Evolutionary conservation across 1,140 invertebrate species (phyloP), one percentile per base, ranked within the genome.

Genomic region (Eriocheir sinensis): DNA sequence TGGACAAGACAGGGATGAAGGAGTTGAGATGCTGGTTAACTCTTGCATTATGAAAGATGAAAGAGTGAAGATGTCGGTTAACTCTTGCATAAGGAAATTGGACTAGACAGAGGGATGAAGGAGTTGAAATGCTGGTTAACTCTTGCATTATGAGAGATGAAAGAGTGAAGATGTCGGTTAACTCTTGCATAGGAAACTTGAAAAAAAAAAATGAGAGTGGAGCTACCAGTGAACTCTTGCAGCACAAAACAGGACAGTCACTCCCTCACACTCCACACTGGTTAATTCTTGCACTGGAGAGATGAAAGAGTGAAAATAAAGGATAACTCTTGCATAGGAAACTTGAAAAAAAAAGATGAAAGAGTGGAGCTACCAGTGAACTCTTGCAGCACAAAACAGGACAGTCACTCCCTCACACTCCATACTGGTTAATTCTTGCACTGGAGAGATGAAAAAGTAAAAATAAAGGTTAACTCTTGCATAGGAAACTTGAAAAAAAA

Each of bases 31-130:
- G n/a, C n/a, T n/a, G n/a, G n/a, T n/a, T n/a, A n/a, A n/a, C n/a
- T n/a, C n/a, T n/a, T n/a, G n/a, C n/a, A n/a, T n/a, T n/a, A n/a
- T n/a, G n/a, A n/a, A n/a, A n/a, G n/a, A n/a, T n/a, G n/a, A n/a
- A n/a, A n/a, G n/a, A n/a, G n/a, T n/a, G n/a, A n/a, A n/a, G n/a
- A n/a, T n/a, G n/a, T n/a, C n/a, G n/a, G n/a, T n/a, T n/a, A n/a
- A n/a, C n/a, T n/a, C n/a, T n/a, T n/a, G n/a, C n/a, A n/a, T n/a
- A n/a, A n/a, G n/a, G n/a, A n/a, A n/a, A 60, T 44, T 36, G 89
- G 36, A 53, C 30, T 32, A 34, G 48, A 60, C 44, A 91, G 48
- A 34, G 89, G 36, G 89, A 91, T 27, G 32, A 34, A 91, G 89
- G 36, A 36, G 34, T 38, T 48, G 88, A 89, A 44, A n/a, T n/a